A percentile compares a stretch with the other conserved stretches of the same genome.
phyloP scores from a whole-genome alignment of 2,888 invertebrate genomes.

The Acrobasis suavella region DNA sequence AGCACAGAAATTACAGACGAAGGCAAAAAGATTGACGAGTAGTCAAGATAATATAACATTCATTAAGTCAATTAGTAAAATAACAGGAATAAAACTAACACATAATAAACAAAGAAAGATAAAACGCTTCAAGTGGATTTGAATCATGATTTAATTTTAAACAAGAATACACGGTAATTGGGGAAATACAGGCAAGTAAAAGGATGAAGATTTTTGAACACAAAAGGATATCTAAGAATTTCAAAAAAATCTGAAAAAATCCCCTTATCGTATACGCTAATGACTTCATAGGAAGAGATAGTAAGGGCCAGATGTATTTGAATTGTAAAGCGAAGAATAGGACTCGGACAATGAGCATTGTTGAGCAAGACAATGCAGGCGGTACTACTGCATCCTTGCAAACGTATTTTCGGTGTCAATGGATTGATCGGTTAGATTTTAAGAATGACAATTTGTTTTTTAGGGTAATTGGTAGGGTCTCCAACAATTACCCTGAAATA shows the following conservation, averaged over 20 bases:
- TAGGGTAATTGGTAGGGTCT: neutral
- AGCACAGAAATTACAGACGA: neutral
- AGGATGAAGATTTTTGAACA: neutral
- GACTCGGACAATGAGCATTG: slow-evolving; percentile 17
- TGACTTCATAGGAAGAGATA: slow-evolving; percentile 15
- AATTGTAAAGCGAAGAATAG: slow-evolving; percentile 15
- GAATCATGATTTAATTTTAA: slow-evolving; percentile 2
- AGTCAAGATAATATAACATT: slow-evolving; percentile 4
- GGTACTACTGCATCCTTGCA: slow-evolving; percentile 12
- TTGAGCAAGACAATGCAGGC: slow-evolving; percentile 15
- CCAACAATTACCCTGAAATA: too few species aligned
- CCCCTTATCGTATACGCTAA: slow-evolving; percentile 5
- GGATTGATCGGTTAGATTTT: neutral
- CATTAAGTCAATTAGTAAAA: slow-evolving; percentile 1
- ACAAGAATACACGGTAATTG: neutral
- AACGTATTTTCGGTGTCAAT: slow-evolving; percentile 11
- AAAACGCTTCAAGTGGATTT: slow-evolving; percentile 1
- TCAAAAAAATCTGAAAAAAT: slow-evolving; percentile 5
- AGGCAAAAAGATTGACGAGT: slow-evolving; percentile 1
- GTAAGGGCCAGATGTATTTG: slow-evolving; percentile 7
- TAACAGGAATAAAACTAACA: neutral
- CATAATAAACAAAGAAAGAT: slow-evolving; percentile 6
- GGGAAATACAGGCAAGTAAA: neutral
- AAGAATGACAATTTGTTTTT: neutral
- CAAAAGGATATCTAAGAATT: neutral